These are phyloP conservation scores for Carollia perspicillata DNA, from an alignment of 2,113 vertebrate genomes.

Conservation along the genomic window DNA sequence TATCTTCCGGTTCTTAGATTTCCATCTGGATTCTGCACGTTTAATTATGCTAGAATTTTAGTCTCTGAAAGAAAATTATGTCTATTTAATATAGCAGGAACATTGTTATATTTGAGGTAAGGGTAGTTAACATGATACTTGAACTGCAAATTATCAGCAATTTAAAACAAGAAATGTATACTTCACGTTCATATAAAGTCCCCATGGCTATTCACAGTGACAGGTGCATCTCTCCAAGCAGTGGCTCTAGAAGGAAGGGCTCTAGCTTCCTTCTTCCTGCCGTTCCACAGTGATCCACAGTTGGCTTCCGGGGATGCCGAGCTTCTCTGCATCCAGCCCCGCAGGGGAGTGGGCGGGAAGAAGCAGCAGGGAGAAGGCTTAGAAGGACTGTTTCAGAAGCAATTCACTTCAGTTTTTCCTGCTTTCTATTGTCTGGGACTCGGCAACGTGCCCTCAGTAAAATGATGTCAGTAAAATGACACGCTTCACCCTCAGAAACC, in stretches of 20 bases:
- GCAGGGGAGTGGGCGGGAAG: rapidly evolving
- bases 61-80: not conserved
- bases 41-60: not conserved
- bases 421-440: not conserved
- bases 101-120: not conserved
- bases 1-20: not conserved
- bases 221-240: not conserved
- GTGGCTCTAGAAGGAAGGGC: not conserved
- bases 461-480: not conserved
- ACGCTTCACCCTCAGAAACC: not conserved
- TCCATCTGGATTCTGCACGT: not conserved
- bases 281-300: not conserved
- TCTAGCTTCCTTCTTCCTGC: not conserved
- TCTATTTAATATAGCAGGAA: not conserved
- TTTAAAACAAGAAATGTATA: not conserved
- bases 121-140: not conserved
- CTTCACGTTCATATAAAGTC: not conserved
- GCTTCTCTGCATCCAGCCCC: not conserved
- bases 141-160: not conserved
- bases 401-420: not conserved
- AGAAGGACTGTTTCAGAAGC: not conserved
- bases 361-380: not conserved
- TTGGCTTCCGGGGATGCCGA: not conserved
- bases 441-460: not conserved
- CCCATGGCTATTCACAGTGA: not conserved